Percentiles rank a stretch among this genome's conserved stretches.
Conservation (phyloP, 1,140 invertebrate species). For the Branchinecta lynchi region DNA sequence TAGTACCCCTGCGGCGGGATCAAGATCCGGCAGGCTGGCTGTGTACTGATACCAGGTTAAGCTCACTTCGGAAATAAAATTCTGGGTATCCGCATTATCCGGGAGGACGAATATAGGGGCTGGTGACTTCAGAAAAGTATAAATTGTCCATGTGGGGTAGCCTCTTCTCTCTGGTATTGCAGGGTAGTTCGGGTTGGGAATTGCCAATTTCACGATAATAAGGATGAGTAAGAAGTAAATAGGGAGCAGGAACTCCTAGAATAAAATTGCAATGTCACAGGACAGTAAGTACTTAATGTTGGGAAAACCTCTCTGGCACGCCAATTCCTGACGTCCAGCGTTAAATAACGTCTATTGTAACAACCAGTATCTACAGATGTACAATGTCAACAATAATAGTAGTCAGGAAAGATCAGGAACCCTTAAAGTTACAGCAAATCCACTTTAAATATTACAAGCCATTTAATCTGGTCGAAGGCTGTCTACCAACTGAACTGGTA, state of each 20-base stretch:
- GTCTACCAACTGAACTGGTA: too few relatives aligned
- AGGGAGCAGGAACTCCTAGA: conserved; percentile 53
- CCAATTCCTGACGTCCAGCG: too few relatives aligned
- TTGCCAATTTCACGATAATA: conserved; percentile 49
- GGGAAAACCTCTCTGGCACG: too few relatives aligned
- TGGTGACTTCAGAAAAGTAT: conserved; percentile 44
- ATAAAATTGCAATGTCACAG: conserved; percentile 21
- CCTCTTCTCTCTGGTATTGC: conserved; percentile 33
- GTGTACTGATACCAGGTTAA: conserved; percentile 20
- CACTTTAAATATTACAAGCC: too few relatives aligned
- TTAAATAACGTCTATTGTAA: too few relatives aligned
- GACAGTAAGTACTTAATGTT: too few relatives aligned
- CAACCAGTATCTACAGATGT: too few relatives aligned
- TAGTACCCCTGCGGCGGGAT: conserved; percentile 29
- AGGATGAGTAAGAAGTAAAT: conserved; percentile 51
- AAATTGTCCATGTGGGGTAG: conserved; percentile 39
- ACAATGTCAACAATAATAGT: too few relatives aligned
- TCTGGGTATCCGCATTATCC: conserved; percentile 45
- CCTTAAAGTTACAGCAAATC: too few relatives aligned
- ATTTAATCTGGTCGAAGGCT: too few relatives aligned
- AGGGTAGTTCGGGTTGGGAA: conserved; percentile 56
- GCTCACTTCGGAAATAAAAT: conserved; percentile 48
- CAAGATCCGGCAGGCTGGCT: conserved; percentile 25
- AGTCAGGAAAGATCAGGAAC: too few relatives aligned
- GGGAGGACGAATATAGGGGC: conserved; percentile 47